Conservation (phyloP, 1,140 invertebrate species). For the Heliconius nattereri region DNA sequence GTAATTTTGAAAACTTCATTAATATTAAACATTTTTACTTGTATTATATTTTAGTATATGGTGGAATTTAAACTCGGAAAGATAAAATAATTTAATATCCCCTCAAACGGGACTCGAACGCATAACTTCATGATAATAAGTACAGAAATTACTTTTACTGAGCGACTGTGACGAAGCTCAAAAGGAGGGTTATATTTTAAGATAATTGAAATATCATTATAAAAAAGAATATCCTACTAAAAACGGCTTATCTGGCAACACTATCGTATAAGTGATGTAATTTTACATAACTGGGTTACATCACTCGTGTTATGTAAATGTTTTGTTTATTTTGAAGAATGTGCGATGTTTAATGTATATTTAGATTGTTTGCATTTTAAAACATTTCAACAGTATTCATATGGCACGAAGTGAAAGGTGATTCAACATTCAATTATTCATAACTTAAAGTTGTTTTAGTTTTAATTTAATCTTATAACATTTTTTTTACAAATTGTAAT, state of each 20-base stretch:
- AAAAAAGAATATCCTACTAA: background rate
- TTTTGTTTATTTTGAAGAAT: conserved; percentile 16
- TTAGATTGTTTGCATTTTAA: conserved; percentile 9
- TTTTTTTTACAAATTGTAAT: background rate
- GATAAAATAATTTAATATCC: no score
- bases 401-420: conserved; percentile 12
- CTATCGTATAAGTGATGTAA: conserved; percentile 8
- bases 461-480: background rate
- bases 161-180: no score
- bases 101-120: no score
- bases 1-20: background rate
- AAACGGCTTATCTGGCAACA: conserved; percentile 1
- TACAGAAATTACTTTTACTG: no score
- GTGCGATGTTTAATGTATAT: conserved; percentile 15
- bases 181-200: background rate
- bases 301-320: conserved; percentile 2
- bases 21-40: background rate
- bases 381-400: conserved; percentile 12
- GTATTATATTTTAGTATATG: background rate
- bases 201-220: background rate
- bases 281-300: conserved; percentile 10
- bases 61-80: no score
- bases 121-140: no score
- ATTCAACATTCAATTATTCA: background rate
- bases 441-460: background rate